A percentile compares a stretch with the other conserved stretches of the same genome.
phyloP scores from a whole-genome alignment of 2,113 vertebrate species.

The Phodopus roborovskii region DNA sequence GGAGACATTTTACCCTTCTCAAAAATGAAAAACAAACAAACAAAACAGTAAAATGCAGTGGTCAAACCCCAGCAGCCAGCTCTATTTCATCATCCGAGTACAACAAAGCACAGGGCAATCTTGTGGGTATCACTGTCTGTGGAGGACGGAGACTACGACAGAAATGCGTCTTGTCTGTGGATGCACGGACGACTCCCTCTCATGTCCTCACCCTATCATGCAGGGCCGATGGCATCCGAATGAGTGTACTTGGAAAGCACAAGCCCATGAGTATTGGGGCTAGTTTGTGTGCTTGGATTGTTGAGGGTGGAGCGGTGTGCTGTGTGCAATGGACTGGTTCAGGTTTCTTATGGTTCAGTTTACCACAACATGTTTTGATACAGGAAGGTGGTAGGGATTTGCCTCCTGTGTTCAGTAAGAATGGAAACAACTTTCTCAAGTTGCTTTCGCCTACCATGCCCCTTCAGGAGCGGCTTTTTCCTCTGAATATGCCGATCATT shows the following conservation, averaged over 20 bases:
- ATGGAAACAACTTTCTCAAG: background rate
- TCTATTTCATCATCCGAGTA: constrained; percentile 71
- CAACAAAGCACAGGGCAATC: constrained; percentile 77
- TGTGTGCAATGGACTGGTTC: background rate
- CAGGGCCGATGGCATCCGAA: background rate
- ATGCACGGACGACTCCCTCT: background rate
- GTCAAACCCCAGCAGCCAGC: constrained; percentile 76
- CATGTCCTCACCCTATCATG: too few species aligned
- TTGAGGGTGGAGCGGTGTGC: background rate
- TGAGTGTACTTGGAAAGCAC: background rate
- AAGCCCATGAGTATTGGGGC: background rate
- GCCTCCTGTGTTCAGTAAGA: background rate
- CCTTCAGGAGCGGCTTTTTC: constrained; percentile 16
- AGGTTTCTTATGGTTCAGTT: too few species aligned
- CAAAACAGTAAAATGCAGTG: constrained; percentile 47
- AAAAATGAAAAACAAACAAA: constrained; percentile 21
- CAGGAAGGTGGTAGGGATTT: background rate
- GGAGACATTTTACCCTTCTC: constrained; percentile 46
- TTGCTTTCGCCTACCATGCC: background rate
- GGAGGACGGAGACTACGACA: background rate
- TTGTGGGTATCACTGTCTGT: background rate
- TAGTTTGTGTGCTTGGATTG: background rate
- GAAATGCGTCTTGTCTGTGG: background rate
- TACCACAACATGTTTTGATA: background rate
- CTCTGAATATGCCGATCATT: constrained; percentile 12